phyloP scores from a whole-genome alignment of 2,113 vertebrate species.

The Anguilla japonica region DNA sequence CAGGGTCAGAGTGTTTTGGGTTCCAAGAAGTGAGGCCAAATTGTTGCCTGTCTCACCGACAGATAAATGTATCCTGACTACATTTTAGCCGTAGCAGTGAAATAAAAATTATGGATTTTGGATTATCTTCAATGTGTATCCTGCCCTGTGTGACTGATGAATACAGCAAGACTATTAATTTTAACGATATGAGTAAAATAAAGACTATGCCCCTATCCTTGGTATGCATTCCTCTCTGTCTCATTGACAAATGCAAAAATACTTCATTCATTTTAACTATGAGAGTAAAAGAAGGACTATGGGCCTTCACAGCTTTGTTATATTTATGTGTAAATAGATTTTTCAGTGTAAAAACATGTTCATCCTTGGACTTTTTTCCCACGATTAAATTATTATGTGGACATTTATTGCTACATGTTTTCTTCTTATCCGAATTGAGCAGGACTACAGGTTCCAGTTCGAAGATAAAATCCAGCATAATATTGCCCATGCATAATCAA shows the following conservation, averaged over 20 bases:
- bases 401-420: background rate
- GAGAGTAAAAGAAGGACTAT: background rate
- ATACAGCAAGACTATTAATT: too few species aligned
- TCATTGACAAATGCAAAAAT: background rate
- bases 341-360: background rate
- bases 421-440: background rate
- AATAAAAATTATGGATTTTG: background rate
- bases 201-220: too few species aligned
- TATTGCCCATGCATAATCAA: background rate
- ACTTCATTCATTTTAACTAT: background rate
- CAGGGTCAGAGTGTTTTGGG: constrained; percentile 1
- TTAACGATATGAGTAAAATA: background rate
- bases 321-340: background rate
- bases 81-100: background rate
- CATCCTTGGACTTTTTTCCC: background rate
- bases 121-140: too few species aligned
- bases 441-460: background rate
- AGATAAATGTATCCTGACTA: background rate
- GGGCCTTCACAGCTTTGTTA: background rate
- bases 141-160: too few species aligned
- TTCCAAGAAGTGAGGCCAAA: background rate
- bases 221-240: too few species aligned
- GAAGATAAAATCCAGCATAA: background rate
- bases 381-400: background rate
- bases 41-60: background rate